Percentiles rank a stretch among this genome's conserved stretches.
Conservation (phyloP, 2,797 vertebrate genomes). For the Tauraco hartlaubi region DNA sequence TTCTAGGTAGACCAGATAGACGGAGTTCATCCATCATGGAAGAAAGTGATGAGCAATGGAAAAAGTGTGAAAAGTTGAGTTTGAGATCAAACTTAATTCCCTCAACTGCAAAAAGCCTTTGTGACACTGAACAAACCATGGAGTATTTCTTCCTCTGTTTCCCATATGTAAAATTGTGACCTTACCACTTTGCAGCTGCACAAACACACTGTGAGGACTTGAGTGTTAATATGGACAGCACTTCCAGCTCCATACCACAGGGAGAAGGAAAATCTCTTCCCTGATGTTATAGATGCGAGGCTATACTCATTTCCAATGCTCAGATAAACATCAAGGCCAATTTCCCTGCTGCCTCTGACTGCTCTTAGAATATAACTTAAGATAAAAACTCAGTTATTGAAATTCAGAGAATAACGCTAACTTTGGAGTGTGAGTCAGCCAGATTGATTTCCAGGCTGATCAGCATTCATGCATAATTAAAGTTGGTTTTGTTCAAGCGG, state of each 20-base stretch:
- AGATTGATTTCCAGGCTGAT: conserved; percentile 25
- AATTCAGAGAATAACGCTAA: background rate
- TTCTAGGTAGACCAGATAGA: background rate
- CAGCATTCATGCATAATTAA: background rate
- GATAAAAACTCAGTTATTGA: conserved; percentile 6
- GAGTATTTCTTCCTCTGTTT: background rate
- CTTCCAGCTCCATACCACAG: background rate
- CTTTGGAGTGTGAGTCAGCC: conserved; percentile 7
- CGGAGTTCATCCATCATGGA: fast-evolving
- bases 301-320: background rate
- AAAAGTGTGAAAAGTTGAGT: background rate
- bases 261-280: background rate
- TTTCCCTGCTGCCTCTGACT: background rate
- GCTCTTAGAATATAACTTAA: background rate
- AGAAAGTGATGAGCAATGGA: background rate
- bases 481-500: background rate
- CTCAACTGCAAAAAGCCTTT: background rate
- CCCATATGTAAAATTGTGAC: fast-evolving
- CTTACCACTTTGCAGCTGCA: background rate
- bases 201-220: background rate
- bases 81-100: background rate
- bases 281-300: background rate
- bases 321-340: conserved; percentile 2
- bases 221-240: background rate
- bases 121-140: fast-evolving